Evolutionary conservation across 2,797 vertebrate species (phyloP), one percentile per base, ranked within the genome.

Genomic region (Mus minutoides): DNA sequence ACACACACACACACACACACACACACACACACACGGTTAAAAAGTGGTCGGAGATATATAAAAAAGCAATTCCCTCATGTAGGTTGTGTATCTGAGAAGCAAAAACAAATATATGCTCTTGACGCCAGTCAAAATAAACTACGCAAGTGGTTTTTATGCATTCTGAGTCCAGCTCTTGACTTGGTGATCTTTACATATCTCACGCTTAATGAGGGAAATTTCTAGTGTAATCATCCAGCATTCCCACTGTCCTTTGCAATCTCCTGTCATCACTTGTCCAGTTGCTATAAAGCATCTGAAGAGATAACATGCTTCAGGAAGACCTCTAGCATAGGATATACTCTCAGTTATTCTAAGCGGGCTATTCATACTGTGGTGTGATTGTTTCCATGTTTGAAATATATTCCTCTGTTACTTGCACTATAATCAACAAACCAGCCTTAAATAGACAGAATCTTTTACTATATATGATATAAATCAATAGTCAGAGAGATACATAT

Each of bases 161-260:
- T 86, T 96, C 52, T 88, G 26, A 90, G 49, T 95, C 43, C 52
- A 75, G n/a, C 79, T 77, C 54, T 94, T 89, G 40, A 92, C 78
- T 92, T 94, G 26, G 56, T 84, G 75, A 80, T 67, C 10, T 88
- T 37, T 22, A 67, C 4, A 82, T 6, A 21, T 37, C 58, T 80
- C 21, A 80, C 10, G 49, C 80, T 84, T 73, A 19, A 29, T 88
- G 37, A 40, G 8, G 37, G 17, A 40, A 62, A 86, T 67, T 37
- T n/a, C 67, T 83, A 85, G 88, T 37, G 84, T 90, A 60, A 13
- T 84, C 40, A 12, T 6, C 24, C 31, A 52, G 26, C 10, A 67
- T 24, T 54, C 22, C 3, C 5, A 76, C 79, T 62, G 49, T 76
- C 71, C 86, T 83, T 16, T 71, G 64, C 19, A 52, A 88, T 83